phyloP scores from a whole-genome alignment of 2,113 vertebrate species.

The Aleadryas rufinucha region DNA sequence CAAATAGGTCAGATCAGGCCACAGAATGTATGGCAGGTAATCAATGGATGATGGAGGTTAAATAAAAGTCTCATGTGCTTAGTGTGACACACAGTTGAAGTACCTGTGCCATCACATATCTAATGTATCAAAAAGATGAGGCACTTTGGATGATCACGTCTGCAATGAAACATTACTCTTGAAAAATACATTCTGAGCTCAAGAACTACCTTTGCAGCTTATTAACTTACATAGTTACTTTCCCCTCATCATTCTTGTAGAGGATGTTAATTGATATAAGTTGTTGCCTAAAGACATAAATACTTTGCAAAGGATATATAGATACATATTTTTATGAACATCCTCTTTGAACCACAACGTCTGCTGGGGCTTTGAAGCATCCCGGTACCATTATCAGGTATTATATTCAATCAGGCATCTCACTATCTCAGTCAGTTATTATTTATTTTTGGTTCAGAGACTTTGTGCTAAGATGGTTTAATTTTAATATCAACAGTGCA shows the following conservation, averaged over 20 bases:
- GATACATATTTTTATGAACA: neutral
- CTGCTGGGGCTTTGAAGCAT: neutral
- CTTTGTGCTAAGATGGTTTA: neutral
- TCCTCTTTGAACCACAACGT: neutral
- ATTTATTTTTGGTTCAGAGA: constrained; percentile 20
- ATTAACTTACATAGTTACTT: neutral
- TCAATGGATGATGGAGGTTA: neutral
- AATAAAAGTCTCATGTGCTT: neutral
- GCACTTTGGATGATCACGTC: neutral
- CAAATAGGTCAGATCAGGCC: neutral
- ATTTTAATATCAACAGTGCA: constrained; percentile 2
- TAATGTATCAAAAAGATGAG: neutral
- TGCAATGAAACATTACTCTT: neutral
- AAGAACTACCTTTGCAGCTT: neutral
- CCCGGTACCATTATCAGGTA: neutral
- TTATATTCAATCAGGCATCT: neutral
- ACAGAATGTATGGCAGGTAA: neutral
- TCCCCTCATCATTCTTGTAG: neutral
- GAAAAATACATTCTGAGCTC: neutral
- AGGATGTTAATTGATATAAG: neutral
- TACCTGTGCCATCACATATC: neutral
- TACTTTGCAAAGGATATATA: neutral
- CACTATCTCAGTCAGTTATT: neutral
- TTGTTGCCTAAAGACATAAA: neutral
- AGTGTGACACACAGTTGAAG: neutral